A percentile compares a stretch with the other conserved stretches of the same genome.
Evolutionary conservation across 2,797 vertebrate species (phyloP).

Genomic region (Fundulus diaphanus): DNA sequence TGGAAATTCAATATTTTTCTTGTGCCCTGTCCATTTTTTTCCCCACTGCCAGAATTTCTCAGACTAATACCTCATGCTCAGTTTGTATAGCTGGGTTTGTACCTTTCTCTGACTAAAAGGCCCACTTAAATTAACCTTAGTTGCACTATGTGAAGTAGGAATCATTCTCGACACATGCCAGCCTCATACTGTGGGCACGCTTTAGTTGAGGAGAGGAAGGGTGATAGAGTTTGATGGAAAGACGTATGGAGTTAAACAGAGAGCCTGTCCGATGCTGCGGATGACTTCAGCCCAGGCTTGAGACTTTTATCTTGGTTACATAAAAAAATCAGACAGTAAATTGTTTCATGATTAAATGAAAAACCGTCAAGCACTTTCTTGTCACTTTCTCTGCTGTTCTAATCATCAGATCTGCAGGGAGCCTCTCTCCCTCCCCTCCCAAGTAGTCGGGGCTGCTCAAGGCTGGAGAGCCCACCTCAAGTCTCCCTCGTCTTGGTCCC

Average conservation of each 20-base stretch:
- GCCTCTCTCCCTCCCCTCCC: conserved; percentile 50
- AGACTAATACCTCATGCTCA: not conserved
- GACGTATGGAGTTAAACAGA: not conserved
- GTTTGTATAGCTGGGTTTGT: not conserved
- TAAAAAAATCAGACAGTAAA: not conserved
- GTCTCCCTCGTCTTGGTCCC: conserved; percentile 56
- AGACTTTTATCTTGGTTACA: not conserved
- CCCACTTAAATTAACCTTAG: not conserved
- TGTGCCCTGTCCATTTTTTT: conserved; percentile 18
- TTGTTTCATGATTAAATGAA: not conserved
- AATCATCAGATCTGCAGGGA: conserved; percentile 35
- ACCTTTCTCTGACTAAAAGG: not conserved
- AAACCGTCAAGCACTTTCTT: conserved; percentile 11
- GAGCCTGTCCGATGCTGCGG: not conserved
- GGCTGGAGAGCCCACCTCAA: conserved; percentile 39
- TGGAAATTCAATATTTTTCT: conserved; percentile 27
- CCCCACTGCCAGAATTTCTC: conserved; percentile 1
- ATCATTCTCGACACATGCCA: too few species aligned
- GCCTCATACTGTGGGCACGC: not conserved
- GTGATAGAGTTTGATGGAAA: not conserved
- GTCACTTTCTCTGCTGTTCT: conserved; percentile 14
- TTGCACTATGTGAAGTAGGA: not conserved
- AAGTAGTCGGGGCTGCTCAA: conserved; percentile 38
- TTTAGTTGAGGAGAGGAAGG: not conserved
- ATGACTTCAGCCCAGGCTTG: not conserved